Conservation (phyloP, 2,888 invertebrate species). For the Argyresthia goedartella region DNA sequence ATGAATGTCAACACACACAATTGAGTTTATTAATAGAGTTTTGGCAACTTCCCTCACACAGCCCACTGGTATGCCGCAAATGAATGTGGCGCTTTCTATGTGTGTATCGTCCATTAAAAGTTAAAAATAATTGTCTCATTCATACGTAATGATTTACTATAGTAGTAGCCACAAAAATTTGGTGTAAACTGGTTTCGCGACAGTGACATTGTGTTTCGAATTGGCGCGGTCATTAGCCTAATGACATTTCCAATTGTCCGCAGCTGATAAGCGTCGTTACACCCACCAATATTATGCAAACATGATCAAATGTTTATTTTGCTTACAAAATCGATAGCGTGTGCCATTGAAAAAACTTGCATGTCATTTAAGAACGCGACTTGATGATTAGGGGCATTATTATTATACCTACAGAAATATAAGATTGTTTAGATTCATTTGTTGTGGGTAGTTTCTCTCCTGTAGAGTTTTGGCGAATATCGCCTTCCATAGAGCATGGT, state of each 20-base stretch:
- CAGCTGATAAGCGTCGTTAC: neutral
- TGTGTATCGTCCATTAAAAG: constrained; percentile 25
- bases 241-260: neutral
- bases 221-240: constrained; percentile 17
- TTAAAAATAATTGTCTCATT: constrained; percentile 68
- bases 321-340: too few relatives aligned
- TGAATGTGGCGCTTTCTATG: neutral
- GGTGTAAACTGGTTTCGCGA: constrained; percentile 46
- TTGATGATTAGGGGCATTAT: too few relatives aligned
- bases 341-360: too few relatives aligned
- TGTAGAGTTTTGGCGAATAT: too few relatives aligned
- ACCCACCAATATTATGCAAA: too few relatives aligned
- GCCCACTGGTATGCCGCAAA: neutral
- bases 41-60: constrained; percentile 42
- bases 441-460: too few relatives aligned
- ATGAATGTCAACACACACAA: neutral
- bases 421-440: too few relatives aligned
- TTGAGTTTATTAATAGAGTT: constrained; percentile 19
- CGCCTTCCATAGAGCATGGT: too few relatives aligned
- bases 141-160: constrained; percentile 50
- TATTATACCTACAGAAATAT: too few relatives aligned
- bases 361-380: too few relatives aligned
- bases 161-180: constrained; percentile 63
- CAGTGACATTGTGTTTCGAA: constrained; percentile 45
- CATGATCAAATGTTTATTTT: too few relatives aligned